These are phyloP conservation scores for Monomorium pharaonis DNA, from an alignment of 1,140 invertebrate genomes.

Conservation along the genomic window DNA sequence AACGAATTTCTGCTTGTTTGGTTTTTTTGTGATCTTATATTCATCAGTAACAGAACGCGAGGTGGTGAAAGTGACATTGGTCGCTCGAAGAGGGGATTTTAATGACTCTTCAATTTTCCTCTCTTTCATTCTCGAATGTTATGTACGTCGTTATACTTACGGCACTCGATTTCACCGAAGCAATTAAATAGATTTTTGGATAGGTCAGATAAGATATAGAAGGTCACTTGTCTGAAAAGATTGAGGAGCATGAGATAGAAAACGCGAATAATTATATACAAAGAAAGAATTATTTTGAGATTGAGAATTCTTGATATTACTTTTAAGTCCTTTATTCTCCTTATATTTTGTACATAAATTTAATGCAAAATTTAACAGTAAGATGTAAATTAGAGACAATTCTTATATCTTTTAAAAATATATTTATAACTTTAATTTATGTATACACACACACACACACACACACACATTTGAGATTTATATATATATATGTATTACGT, in stretches of 20 bases:
- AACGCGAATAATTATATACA: background rate
- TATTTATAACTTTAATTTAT: background rate
- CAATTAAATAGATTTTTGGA: conserved; percentile 36
- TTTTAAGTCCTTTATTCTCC: background rate
- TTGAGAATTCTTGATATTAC: background rate
- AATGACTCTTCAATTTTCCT: conserved; percentile 53
- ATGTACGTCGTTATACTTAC: conserved; percentile 35
- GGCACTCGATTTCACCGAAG: conserved; percentile 22
- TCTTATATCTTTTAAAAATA: background rate
- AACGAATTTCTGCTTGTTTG: background rate
- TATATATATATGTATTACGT: background rate
- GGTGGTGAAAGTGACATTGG: conserved; percentile 59
- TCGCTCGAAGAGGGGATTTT: background rate
- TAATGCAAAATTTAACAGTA: background rate
- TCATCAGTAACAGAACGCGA: conserved; percentile 41
- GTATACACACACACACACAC: too few species aligned
- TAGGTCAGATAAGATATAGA: background rate
- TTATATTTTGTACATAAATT: background rate
- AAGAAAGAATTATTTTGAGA: background rate
- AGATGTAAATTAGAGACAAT: background rate
- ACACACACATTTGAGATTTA: too few species aligned
- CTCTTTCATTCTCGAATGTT: conserved; percentile 38
- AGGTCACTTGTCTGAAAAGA: background rate
- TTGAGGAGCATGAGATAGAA: background rate
- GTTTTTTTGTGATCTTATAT: background rate